Conservation (phyloP, 2,888 invertebrate genomes). For the Eulithis testata region DNA sequence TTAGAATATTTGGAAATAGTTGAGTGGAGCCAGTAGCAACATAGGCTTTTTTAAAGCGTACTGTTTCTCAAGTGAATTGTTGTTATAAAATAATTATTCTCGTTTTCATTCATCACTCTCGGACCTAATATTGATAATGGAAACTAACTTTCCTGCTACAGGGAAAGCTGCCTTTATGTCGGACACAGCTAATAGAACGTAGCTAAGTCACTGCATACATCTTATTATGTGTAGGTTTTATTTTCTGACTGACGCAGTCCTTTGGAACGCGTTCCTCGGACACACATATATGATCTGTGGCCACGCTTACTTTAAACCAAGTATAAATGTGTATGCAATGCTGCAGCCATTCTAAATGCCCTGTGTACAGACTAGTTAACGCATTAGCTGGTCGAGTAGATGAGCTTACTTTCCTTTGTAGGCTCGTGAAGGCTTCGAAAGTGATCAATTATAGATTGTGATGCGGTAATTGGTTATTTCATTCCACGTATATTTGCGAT, state of each 20-base stretch:
- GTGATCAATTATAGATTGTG: constrained; percentile 43
- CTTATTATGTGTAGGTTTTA: too few species aligned
- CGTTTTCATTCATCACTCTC: constrained; percentile 26
- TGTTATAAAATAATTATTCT: constrained; percentile 3
- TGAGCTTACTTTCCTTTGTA: constrained; percentile 40
- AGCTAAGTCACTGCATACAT: constrained; percentile 2
- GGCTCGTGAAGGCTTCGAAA: constrained; percentile 33
- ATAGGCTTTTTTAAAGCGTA: too few species aligned
- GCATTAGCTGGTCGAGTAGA: constrained; percentile 29
- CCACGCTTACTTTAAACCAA: too few species aligned
- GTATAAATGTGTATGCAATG: neutral
- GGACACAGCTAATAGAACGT: constrained; percentile 11
- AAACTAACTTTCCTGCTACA: constrained; percentile 31
- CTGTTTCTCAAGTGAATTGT: neutral
- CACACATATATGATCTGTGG: too few species aligned
- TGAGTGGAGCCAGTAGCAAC: too few species aligned
- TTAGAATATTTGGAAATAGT: too few species aligned
- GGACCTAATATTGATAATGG: constrained; percentile 33
- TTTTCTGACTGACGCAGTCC: too few species aligned
- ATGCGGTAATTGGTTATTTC: constrained; percentile 31
- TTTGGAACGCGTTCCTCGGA: too few species aligned
- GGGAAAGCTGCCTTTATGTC: constrained; percentile 34
- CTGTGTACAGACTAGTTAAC: constrained; percentile 18
- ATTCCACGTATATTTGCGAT: constrained; percentile 5
- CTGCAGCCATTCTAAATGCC: neutral